Evolutionary conservation across 2,888 invertebrate species (phyloP).

Genomic region (Nebria salina): DNA sequence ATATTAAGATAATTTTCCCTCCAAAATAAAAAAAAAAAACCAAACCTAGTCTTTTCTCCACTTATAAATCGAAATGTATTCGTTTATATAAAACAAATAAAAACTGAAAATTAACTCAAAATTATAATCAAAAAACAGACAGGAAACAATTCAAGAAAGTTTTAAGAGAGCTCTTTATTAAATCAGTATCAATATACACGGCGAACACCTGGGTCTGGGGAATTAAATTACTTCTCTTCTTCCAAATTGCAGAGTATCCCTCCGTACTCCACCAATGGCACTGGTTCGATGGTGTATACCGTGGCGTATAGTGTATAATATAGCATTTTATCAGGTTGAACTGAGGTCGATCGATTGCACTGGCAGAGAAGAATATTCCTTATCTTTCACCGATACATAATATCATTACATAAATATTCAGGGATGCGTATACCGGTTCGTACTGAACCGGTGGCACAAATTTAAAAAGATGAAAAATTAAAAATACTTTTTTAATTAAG

Average conservation of each 20-base stretch:
- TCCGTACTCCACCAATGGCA: too few relatives aligned
- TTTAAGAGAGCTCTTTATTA: slow-evolving; percentile 34
- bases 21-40: too few relatives aligned
- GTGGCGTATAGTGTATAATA: too few relatives aligned
- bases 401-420: slow-evolving; percentile 39
- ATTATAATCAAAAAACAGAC: slow-evolving; percentile 25
- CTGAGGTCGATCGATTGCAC: too few relatives aligned
- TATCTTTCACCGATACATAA: slow-evolving; percentile 14
- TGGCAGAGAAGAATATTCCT: too few relatives aligned
- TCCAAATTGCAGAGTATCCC: not conserved
- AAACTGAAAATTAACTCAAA: not conserved
- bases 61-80: too few relatives aligned
- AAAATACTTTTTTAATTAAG: slow-evolving; percentile 45
- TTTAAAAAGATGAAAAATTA: slow-evolving; percentile 40
- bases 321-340: too few relatives aligned
- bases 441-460: slow-evolving; percentile 7
- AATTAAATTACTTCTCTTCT: slow-evolving; percentile 34
- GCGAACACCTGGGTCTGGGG: slow-evolving; percentile 22
- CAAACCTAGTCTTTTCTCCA: too few relatives aligned
- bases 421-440: not conserved
- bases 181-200: slow-evolving; percentile 36
- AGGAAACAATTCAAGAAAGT: slow-evolving; percentile 18
- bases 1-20: too few relatives aligned
- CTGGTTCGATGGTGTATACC: too few relatives aligned
- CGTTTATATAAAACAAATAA: not conserved